phyloP scores from a whole-genome alignment of 2,113 vertebrate species.

The Onychostoma macrolepis region DNA sequence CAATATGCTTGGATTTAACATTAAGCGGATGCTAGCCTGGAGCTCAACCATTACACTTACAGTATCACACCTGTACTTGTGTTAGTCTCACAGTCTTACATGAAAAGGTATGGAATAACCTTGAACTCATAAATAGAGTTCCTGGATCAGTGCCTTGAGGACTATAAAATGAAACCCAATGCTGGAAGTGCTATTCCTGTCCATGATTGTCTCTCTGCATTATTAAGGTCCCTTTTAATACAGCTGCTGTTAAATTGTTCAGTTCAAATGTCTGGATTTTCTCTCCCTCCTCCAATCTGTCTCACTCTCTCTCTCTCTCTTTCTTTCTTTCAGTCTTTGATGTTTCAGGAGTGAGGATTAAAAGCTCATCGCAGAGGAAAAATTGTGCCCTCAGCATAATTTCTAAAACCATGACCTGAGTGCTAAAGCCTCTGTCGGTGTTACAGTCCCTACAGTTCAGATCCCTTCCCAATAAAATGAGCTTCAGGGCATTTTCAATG shows the following conservation, averaged over 20 bases:
- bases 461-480: background rate
- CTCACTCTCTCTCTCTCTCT: background rate
- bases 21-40: background rate
- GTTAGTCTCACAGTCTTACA: background rate
- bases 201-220: conserved; percentile 26
- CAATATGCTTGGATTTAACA: background rate
- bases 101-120: background rate
- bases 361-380: conserved; percentile 53
- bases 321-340: conserved; percentile 54
- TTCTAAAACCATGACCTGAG: conserved; percentile 47
- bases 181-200: conserved; percentile 13
- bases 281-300: background rate
- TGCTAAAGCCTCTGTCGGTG: conserved; percentile 34
- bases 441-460: conserved; percentile 28
- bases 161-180: background rate
- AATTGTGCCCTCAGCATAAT: conserved; percentile 49
- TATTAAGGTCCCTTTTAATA: conserved; percentile 25
- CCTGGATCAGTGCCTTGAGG: background rate
- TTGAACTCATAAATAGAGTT: background rate
- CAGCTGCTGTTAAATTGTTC: conserved; percentile 21
- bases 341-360: conserved; percentile 62
- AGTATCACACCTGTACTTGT: background rate
- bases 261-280: conserved; percentile 28
- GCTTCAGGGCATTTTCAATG: background rate
- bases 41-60: background rate